Conservation (phyloP, 2,113 vertebrate genomes). For the Narcine bancroftii region DNA sequence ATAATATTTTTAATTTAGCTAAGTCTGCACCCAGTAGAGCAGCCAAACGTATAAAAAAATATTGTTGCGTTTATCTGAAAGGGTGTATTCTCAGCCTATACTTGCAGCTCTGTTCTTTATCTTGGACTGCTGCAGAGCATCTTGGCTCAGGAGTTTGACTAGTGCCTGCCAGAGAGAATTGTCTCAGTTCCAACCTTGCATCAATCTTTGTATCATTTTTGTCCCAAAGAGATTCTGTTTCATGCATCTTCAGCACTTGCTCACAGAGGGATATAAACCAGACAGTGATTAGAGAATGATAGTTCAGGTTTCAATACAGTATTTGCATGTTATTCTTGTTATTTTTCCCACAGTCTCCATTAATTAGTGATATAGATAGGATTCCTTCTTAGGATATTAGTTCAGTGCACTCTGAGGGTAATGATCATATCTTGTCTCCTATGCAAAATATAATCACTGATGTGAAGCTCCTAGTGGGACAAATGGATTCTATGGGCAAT, state of each 20-base stretch:
- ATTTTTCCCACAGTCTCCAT: not conserved
- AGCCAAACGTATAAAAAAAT: not conserved
- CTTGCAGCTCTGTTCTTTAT: not conserved
- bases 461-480: not conserved
- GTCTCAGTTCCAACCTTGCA: not conserved
- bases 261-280: not conserved
- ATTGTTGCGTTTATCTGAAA: conserved; percentile 8
- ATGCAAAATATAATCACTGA: not conserved
- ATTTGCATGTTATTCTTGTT: not conserved
- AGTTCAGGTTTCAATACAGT: not conserved
- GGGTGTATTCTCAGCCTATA: not conserved
- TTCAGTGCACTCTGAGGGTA: too few relatives aligned
- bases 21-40: not conserved
- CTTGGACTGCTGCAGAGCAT: not conserved
- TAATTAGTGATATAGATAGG: too few relatives aligned
- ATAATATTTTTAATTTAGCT: too few relatives aligned
- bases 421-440: not conserved
- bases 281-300: not conserved
- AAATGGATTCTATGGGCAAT: not conserved
- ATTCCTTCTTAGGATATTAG: not conserved
- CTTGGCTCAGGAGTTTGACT: not conserved
- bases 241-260: not conserved
- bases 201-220: not conserved
- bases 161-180: not conserved
- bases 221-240: not conserved